phyloP scores from a whole-genome alignment of 2,888 invertebrate species.

The Plagodis pulveraria region DNA sequence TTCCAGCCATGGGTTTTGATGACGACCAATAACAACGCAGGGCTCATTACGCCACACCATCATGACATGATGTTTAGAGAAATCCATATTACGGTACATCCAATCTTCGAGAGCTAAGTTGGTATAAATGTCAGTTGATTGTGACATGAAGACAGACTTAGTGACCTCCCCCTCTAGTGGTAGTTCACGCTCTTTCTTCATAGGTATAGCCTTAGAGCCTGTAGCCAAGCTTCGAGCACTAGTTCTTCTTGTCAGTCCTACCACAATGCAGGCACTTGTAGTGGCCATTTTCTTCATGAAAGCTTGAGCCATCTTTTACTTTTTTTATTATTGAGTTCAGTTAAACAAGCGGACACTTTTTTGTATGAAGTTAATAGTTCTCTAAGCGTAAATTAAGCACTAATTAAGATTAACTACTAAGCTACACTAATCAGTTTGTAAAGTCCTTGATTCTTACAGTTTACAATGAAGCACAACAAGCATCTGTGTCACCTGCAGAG shows the following conservation, averaged over 20 bases:
- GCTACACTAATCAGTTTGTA: slow-evolving; percentile 49
- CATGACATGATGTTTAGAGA: slow-evolving; percentile 92
- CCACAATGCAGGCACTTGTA: slow-evolving; percentile 67
- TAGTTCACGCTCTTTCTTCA: slow-evolving; percentile 59
- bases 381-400: slow-evolving; percentile 65
- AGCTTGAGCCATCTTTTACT: slow-evolving; percentile 74
- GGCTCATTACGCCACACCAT: slow-evolving; percentile 97
- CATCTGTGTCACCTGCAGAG: slow-evolving; percentile 90
- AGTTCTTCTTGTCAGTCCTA: slow-evolving; percentile 70
- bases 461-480: slow-evolving; percentile 65
- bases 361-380: slow-evolving; percentile 75
- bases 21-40: slow-evolving; percentile 97
- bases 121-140: slow-evolving; percentile 94
- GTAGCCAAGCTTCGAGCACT: slow-evolving; percentile 65
- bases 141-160: slow-evolving; percentile 96
- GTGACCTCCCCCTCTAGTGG: slow-evolving; percentile 84
- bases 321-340: slow-evolving; percentile 39
- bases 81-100: slow-evolving; percentile 95
- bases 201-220: slow-evolving; percentile 52
- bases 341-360: slow-evolving; percentile 73
- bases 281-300: slow-evolving; percentile 74
- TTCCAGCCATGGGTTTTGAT: slow-evolving; percentile 98
- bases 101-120: slow-evolving; percentile 98
- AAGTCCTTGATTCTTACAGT: slow-evolving; percentile 47
- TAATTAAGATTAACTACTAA: slow-evolving; percentile 29